Base-by-base conservation (phyloP, 2,113 vertebrate species). In the Haliaeetus leucogaster region DNA sequence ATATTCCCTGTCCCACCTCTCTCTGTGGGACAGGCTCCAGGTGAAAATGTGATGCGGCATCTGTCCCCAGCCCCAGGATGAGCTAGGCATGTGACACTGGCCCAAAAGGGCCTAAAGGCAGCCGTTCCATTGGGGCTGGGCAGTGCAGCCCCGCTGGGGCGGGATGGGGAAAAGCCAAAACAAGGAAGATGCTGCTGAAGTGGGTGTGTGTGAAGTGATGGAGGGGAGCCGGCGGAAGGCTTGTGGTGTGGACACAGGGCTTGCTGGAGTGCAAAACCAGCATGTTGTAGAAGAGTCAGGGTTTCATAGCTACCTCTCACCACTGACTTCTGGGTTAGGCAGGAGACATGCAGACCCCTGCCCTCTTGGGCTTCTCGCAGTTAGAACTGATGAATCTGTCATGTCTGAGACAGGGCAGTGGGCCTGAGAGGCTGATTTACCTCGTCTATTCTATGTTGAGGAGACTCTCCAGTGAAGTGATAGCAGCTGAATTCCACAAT, bases 321-420 rank as follows among this genome's bases (percentile, higher is more conserved):
- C 55, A 1, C n/a, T 2, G 7, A 1, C 25, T 1, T 10, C 55
- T 20, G 15, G 9, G 13, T 2, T 43, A n/a, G 48, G 50, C 58
- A 55, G 52, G 26, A n/a, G 36, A 1, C 16, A 0, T 3, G 20
- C 62, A 29, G 25, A 12, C 13, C 42, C 38, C 38, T 43, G 59
- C 48, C 59, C 38, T 15, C 55, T 11, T n/a, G 73, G 59, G 52
- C 42, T 58, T 26, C 72, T 61, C 18, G 0, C 29, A 17, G 48
- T 12, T 11, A 11, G 30, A 67, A 61, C 61, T 43, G 67, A 10
- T 16, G 13, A 22, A 8, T 1, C 36, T 34, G n/a, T 20, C 7
- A 1, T 2, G 4, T 13, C 20, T 3, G 70, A 78, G 79, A 50
- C 58, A 30, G 61, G 67, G 36, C 68, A 12, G 53, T 10, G 16